Evolutionary conservation across 2,888 invertebrate species (phyloP).

Genomic region (Notocelia uddmanniana): DNA sequence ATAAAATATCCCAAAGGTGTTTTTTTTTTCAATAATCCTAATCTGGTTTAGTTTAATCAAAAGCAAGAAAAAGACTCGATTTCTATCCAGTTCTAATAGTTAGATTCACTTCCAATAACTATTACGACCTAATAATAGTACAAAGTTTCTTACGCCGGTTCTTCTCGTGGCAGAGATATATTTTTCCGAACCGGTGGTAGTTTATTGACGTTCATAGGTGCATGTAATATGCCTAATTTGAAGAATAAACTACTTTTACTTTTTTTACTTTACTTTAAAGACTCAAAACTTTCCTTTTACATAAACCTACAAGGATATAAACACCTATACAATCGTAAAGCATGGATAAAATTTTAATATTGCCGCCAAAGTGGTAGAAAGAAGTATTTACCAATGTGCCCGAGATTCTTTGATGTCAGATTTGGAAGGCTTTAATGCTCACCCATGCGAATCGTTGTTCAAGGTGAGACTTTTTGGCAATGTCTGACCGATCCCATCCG

Average conservation of each 20-base stretch:
- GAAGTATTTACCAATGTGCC: neutral
- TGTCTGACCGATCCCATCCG: neutral
- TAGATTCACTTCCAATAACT: neutral
- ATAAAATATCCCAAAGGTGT: no score
- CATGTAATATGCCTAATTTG: no score
- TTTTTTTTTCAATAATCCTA: no score
- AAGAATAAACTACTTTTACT: no score
- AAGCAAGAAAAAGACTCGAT: neutral
- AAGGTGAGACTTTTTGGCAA: constrained; percentile 4
- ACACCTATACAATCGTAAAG: neutral
- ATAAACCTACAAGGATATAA: neutral
- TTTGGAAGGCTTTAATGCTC: neutral
- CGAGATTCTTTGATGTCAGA: constrained; percentile 1
- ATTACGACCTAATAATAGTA: neutral
- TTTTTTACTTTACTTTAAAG: no score
- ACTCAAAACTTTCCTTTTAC: no score
- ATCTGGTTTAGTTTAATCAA: neutral
- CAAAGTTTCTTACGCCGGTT: no score
- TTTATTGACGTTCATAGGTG: no score
- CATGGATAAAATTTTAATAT: neutral
- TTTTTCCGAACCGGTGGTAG: no score
- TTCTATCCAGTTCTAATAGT: neutral
- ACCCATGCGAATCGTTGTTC: neutral
- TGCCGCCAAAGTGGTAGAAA: neutral
- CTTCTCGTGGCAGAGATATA: no score